Base-by-base conservation (phyloP, 2,888 invertebrate genomes). In the Scelioninae gen. 1 region DNA sequence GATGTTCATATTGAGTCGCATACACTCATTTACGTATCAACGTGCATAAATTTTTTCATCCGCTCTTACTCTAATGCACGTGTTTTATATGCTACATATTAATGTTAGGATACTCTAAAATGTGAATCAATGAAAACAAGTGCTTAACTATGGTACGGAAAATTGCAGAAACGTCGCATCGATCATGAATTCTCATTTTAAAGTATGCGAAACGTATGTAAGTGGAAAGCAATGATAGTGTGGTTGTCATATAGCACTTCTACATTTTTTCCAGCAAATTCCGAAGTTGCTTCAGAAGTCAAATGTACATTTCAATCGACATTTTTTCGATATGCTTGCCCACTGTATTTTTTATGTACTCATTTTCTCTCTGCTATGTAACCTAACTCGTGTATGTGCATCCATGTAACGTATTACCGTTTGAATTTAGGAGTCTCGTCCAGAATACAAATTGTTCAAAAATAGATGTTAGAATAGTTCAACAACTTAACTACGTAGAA, bases 321-420 rank as follows among this genome's bases (percentile, higher is more conserved):
- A 60, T 68, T 82, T 80, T 79, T 69, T 80, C 83, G 16, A 81
- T 78, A 82, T 90, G 90, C 90, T 90, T 90, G 89, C 89, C 87
- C 86, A 90, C 87, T 89, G 88, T 90, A 86, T 76, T 89, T 87
- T 90, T 88, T 88, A 88, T 89, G 89, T 90, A 89, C 87, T 88
- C 86, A 89, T 87, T 89, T 89, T 89, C 88, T 88, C 85, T 89
- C 84, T 89, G 89, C 88, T 90, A 88, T 91, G 89, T 90, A 88
- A 87, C 85, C 88, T 90, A 91, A 91, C 89, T 90, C 87, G 87
- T 90, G 87, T 89, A 88, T 91, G 90, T 91, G 89, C 89, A 88
- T 91, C 88, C 88, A 87, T 90, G 85, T 90, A 89, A 88, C 86
- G 78, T 83, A 81, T 81, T 77, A 84, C 72, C 84, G 80, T 85